Evolutionary conservation across 2,797 vertebrate genomes (phyloP).

Genomic region (Chloroceryle inda): DNA sequence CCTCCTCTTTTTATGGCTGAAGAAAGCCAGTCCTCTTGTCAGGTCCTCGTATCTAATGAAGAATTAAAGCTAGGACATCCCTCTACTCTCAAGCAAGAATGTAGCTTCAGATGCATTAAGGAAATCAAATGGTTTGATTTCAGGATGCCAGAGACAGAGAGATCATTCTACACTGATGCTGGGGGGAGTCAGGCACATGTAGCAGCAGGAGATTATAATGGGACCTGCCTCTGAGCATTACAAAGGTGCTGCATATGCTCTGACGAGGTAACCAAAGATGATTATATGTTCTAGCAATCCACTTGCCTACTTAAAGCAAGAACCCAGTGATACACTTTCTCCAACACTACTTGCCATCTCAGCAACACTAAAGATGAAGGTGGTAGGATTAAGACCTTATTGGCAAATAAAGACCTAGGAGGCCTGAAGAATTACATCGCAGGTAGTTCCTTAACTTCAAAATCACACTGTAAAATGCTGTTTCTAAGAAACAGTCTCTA

Average conservation of each 20-base stretch:
- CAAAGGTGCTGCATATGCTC: not conserved
- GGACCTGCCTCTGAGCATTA: not conserved
- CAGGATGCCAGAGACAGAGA: not conserved
- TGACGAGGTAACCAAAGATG: not conserved
- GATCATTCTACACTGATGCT: not conserved
- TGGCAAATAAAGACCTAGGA: not conserved
- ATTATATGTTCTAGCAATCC: not conserved
- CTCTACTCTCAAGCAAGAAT: not conserved
- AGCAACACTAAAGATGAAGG: not conserved
- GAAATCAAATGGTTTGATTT: not conserved
- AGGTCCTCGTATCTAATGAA: accelerated
- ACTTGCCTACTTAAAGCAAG: not conserved
- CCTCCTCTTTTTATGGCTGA: not conserved
- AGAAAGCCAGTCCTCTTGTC: not conserved
- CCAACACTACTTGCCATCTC: not conserved
- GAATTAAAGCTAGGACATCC: not conserved
- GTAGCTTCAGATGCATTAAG: not conserved
- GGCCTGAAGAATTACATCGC: not conserved
- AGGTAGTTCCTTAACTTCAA: not conserved
- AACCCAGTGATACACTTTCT: not conserved
- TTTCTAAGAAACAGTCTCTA: not conserved
- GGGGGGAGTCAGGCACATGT: not conserved
- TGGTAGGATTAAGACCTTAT: not conserved
- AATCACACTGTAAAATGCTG: not conserved
- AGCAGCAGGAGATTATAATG: not conserved